phyloP scores from a whole-genome alignment of 1,140 invertebrate genomes.

The Ceratina australensis region DNA sequence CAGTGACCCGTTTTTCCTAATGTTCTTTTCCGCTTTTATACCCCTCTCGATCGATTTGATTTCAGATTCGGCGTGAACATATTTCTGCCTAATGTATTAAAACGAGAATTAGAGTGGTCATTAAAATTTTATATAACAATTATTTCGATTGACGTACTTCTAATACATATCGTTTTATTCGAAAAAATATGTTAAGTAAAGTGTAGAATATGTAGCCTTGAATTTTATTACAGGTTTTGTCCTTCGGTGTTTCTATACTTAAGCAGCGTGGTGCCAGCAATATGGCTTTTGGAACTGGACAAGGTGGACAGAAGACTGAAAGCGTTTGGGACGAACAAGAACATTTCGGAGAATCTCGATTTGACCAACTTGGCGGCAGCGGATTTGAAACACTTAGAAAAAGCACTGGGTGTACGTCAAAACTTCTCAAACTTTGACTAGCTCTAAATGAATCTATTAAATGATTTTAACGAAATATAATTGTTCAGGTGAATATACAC shows the following conservation, averaged over 20 bases:
- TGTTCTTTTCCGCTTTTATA: constrained; percentile 36
- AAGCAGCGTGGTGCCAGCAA: constrained; percentile 89
- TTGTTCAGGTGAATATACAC: constrained; percentile 77
- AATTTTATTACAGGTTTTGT: constrained; percentile 85
- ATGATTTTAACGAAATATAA: no score
- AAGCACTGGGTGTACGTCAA: constrained; percentile 80
- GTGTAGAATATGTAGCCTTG: neutral
- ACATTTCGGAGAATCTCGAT: constrained; percentile 76
- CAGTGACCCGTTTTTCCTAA: constrained; percentile 48
- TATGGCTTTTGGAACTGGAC: constrained; percentile 91
- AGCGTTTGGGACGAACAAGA: constrained; percentile 80
- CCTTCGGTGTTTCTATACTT: constrained; percentile 92
- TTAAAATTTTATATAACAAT: no score
- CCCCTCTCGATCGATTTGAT: constrained; percentile 24
- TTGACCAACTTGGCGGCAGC: constrained; percentile 77
- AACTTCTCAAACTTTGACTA: neutral
- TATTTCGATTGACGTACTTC: no score
- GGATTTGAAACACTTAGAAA: constrained; percentile 81
- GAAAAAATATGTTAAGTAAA: no score
- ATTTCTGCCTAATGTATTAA: no score
- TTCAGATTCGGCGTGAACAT: neutral
- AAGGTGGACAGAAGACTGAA: constrained; percentile 85
- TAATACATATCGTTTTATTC: no score
- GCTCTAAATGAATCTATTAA: no score
- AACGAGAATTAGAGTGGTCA: no score